These are phyloP conservation scores for Sceliomorpha sp. DNA, from an alignment of 2,888 invertebrate species.

Conservation along the genomic window DNA sequence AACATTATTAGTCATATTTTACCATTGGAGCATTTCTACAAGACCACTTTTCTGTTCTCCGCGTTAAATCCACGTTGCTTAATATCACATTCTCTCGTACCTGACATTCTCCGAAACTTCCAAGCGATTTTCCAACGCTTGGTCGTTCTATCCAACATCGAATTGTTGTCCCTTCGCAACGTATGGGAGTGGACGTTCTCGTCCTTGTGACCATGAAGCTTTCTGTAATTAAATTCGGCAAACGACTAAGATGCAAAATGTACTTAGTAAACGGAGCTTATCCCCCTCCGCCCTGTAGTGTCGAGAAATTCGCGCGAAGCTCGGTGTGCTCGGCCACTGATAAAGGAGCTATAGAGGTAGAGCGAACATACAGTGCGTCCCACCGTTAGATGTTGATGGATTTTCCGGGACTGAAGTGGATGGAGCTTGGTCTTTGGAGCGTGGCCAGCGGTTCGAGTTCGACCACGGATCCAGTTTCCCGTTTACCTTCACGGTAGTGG, in stretches of 20 bases:
- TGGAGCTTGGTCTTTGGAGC: slow-evolving; percentile 63
- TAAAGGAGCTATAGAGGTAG: slow-evolving; percentile 48
- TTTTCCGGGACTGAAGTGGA: slow-evolving; percentile 67
- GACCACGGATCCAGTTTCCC: slow-evolving; percentile 68
- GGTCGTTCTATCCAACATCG: slow-evolving; percentile 34
- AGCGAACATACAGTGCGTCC: slow-evolving; percentile 49
- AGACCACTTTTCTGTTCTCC: no score
- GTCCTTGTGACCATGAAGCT: slow-evolving; percentile 50
- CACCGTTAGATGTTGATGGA: slow-evolving; percentile 66
- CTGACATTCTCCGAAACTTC: no score
- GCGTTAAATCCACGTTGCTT: no score
- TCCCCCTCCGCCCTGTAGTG: slow-evolving; percentile 49
- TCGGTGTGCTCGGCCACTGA: slow-evolving; percentile 40
- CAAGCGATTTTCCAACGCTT: slow-evolving; percentile 19
- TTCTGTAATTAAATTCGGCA: slow-evolving; percentile 58
- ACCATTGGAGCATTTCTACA: no score
- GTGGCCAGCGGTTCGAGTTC: slow-evolving; percentile 56
- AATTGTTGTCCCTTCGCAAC: slow-evolving; percentile 37
- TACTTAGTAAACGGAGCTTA: slow-evolving; percentile 74
- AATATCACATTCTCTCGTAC: no score
- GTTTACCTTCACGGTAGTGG: slow-evolving; percentile 31
- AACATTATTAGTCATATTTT: no score
- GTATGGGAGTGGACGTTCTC: slow-evolving; percentile 48
- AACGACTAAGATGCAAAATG: slow-evolving; percentile 79
- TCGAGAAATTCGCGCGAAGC: slow-evolving; percentile 44